These are phyloP conservation scores for Nothobranchius kuhntae DNA, from an alignment of 2,113 vertebrate species.

Conservation along the genomic window DNA sequence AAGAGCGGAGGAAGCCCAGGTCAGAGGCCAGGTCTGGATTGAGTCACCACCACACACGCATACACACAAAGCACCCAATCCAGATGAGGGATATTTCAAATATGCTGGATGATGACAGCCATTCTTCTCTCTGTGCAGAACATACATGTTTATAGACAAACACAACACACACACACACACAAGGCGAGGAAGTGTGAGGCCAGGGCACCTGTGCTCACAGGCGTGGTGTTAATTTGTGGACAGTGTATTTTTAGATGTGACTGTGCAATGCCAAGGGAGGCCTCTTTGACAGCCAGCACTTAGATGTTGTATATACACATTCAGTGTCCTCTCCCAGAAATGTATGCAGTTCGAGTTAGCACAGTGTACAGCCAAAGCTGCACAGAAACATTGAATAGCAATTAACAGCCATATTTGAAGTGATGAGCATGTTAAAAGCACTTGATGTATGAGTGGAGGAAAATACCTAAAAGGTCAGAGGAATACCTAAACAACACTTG, in stretches of 20 bases:
- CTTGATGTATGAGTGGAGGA: background rate
- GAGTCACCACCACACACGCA: conserved; percentile 43
- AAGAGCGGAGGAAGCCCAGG: conserved; percentile 61
- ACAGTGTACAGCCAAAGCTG: conserved; percentile 4
- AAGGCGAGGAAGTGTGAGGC: conserved; percentile 39
- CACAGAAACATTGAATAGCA: conserved; percentile 1
- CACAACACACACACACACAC: conserved; percentile 14
- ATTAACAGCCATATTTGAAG: conserved; percentile 1
- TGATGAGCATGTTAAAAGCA: background rate
- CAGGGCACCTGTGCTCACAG: conserved; percentile 49
- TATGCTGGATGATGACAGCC: conserved; percentile 9
- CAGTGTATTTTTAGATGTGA: conserved; percentile 67
- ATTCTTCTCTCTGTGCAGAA: conserved; percentile 5
- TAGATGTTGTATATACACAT: conserved; percentile 23
- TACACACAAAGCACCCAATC: conserved; percentile 10
- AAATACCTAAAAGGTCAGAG: background rate
- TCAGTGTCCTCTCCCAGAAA: conserved; percentile 14
- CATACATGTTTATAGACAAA: background rate
- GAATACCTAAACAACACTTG: background rate
- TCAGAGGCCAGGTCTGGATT: conserved; percentile 59
- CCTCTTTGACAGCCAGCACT: conserved; percentile 39
- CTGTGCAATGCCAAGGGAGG: conserved; percentile 41
- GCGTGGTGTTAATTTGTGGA: conserved; percentile 63
- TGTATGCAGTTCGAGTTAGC: conserved; percentile 10
- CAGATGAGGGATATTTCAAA: background rate